These are phyloP conservation scores for Campoplex nolae DNA, from an alignment of 2,888 invertebrate genomes.

Conservation along the genomic window DNA sequence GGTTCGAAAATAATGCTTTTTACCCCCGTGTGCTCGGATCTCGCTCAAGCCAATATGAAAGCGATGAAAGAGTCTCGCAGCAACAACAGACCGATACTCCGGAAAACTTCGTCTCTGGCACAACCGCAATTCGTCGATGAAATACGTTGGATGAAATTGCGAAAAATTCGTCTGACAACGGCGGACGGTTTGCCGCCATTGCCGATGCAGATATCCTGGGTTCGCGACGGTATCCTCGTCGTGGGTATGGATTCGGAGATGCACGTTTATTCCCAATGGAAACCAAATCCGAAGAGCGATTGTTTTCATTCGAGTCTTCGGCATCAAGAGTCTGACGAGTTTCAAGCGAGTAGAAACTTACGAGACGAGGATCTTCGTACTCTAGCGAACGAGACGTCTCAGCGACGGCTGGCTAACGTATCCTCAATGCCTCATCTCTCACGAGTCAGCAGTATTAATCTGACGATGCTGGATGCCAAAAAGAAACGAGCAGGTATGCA, in stretches of 20 bases:
- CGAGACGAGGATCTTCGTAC: constrained; percentile 90
- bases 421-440: constrained; percentile 93
- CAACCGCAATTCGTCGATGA: constrained; percentile 96
- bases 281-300: constrained; percentile 87
- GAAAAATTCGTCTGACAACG: constrained; percentile 95
- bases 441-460: constrained; percentile 93
- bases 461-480: constrained; percentile 92
- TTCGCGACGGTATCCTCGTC: constrained; percentile 98
- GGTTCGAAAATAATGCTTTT: constrained; percentile 97
- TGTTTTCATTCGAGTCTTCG: constrained; percentile 81
- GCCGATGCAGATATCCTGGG: constrained; percentile 99
- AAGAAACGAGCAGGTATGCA: constrained; percentile 86
- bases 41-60: constrained; percentile 97
- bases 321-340: constrained; percentile 89
- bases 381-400: constrained; percentile 89
- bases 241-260: constrained; percentile 99
- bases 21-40: constrained; percentile 96
- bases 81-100: constrained; percentile 92
- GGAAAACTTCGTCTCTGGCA: constrained; percentile 96
- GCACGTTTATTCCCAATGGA: constrained; percentile 99
- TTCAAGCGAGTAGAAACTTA: constrained; percentile 90
- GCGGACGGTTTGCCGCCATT: constrained; percentile 98
- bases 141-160: constrained; percentile 98
- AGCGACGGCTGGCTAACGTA: constrained; percentile 89
- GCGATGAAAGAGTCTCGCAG: constrained; percentile 95